Percentiles rank a stretch among this genome's conserved stretches.
phyloP scores from a whole-genome alignment of 2,888 invertebrate species.

The Apocheima hispidaria region DNA sequence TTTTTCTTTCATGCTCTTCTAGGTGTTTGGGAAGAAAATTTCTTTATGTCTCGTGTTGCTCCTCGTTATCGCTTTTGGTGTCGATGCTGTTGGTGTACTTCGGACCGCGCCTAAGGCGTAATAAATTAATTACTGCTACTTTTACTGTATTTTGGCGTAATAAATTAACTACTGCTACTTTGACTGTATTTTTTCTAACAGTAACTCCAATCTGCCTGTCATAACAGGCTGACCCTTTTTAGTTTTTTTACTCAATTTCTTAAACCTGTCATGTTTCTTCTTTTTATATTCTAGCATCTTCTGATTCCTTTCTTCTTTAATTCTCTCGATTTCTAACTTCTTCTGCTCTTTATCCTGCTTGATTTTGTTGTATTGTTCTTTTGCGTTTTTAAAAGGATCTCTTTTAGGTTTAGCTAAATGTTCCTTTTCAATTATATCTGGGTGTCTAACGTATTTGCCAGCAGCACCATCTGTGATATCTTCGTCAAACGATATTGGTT shows the following conservation, averaged over 20 bases:
- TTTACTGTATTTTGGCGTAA: background rate
- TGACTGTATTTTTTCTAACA: conserved; percentile 91
- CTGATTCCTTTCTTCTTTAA: conserved; percentile 86
- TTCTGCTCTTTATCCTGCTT: conserved; percentile 84
- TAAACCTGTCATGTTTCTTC: conserved; percentile 89
- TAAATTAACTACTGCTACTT: conserved; percentile 20
- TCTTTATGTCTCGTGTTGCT: too few relatives aligned
- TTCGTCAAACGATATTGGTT: conserved; percentile 82
- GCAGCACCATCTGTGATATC: conserved; percentile 62
- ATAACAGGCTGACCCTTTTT: conserved; percentile 94
- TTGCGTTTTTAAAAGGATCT: conserved; percentile 82
- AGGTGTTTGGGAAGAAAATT: too few relatives aligned
- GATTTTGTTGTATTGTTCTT: conserved; percentile 82
- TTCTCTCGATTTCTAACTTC: conserved; percentile 77
- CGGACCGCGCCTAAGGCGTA: too few relatives aligned
- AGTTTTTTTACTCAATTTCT: conserved; percentile 91
- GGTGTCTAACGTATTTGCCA: conserved; percentile 77
- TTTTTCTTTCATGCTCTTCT: too few relatives aligned
- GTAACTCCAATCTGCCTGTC: conserved; percentile 91
- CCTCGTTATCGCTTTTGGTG: too few relatives aligned
- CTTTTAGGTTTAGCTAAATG: conserved; percentile 56
- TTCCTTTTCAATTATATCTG: conserved; percentile 68
- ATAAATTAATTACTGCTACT: too few relatives aligned
- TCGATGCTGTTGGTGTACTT: too few relatives aligned
- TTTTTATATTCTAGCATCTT: conserved; percentile 89